A percentile compares a stretch with the other conserved stretches of the same genome.
These are phyloP conservation scores for Chrysotoxum bicinctum DNA, from an alignment of 2,888 invertebrate species.

Conservation along the genomic window DNA sequence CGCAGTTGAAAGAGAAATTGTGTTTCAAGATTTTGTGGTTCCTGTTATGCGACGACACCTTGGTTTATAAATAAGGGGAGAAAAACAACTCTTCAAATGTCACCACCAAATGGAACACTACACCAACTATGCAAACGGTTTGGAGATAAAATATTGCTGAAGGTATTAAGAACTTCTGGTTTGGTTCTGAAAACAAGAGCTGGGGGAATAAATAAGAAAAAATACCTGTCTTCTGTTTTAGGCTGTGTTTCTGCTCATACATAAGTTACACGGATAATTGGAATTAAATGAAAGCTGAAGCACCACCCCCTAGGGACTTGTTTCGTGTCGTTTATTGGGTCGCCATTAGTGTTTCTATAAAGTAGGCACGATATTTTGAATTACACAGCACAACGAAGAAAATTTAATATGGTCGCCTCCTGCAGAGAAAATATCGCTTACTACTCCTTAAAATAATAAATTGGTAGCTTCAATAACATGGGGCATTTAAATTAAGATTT, in stretches of 20 bases:
- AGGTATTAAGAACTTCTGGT: neutral
- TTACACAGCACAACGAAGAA: no score
- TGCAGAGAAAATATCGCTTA: no score
- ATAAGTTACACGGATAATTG: conserved; percentile 11
- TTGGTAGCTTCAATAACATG: no score
- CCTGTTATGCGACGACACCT: conserved; percentile 14
- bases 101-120: conserved; percentile 19
- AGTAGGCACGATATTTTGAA: no score
- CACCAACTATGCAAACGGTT: conserved; percentile 2
- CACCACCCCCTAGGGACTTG: neutral
- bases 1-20: conserved; percentile 15
- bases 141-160: neutral
- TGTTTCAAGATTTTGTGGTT: conserved; percentile 43
- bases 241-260: neutral
- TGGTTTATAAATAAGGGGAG: neutral
- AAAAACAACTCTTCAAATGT: conserved; percentile 8
- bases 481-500: no score
- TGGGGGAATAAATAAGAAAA: neutral
- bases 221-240: neutral
- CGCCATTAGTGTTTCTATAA: no score
- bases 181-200: neutral
- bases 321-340: neutral
- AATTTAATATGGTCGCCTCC: no score
- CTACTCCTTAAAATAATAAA: no score
- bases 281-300: neutral